A percentile compares a stretch with the other conserved stretches of the same genome.
These are phyloP conservation scores for Monochamus alternatus DNA, from an alignment of 2,888 invertebrate species.

Conservation along the genomic window DNA sequence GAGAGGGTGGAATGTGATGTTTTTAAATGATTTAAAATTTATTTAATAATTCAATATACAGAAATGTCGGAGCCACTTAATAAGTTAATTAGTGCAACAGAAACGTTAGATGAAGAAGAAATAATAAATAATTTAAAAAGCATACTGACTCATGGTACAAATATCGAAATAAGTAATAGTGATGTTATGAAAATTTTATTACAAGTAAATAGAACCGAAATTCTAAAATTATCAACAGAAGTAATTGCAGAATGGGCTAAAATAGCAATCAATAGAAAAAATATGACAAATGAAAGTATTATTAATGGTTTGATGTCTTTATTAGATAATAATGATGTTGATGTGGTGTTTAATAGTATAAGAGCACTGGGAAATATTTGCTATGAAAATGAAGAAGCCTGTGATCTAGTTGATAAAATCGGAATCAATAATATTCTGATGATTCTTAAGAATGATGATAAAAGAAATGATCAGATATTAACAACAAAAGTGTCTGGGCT, in stretches of 20 bases:
- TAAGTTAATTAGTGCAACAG: constrained; percentile 19
- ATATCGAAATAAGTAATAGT: constrained; percentile 72
- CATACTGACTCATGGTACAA: constrained; percentile 71
- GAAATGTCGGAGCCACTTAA: constrained; percentile 39
- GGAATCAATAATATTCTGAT: constrained; percentile 63
- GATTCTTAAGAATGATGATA: constrained; percentile 58
- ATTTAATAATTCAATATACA: not conserved
- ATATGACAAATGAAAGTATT: constrained; percentile 77
- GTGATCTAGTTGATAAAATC: constrained; percentile 70
- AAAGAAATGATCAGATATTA: constrained; percentile 55
- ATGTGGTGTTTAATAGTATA: constrained; percentile 79
- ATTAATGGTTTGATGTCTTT: constrained; percentile 76
- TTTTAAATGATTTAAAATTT: not conserved
- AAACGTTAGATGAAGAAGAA: constrained; percentile 66
- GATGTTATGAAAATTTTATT: constrained; percentile 71
- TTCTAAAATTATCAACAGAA: constrained; percentile 77
- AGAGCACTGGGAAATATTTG: constrained; percentile 92
- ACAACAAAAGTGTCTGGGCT: constrained; percentile 81
- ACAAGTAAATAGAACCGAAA: constrained; percentile 70
- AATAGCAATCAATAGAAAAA: constrained; percentile 82
- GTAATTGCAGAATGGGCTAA: constrained; percentile 88
- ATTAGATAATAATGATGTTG: constrained; percentile 74
- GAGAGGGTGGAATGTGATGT: too few relatives aligned
- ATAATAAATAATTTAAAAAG: constrained; percentile 72
- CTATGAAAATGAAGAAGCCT: constrained; percentile 86